phyloP scores from a whole-genome alignment of 2,888 invertebrate species.

The Neocrepidodera transversa region DNA sequence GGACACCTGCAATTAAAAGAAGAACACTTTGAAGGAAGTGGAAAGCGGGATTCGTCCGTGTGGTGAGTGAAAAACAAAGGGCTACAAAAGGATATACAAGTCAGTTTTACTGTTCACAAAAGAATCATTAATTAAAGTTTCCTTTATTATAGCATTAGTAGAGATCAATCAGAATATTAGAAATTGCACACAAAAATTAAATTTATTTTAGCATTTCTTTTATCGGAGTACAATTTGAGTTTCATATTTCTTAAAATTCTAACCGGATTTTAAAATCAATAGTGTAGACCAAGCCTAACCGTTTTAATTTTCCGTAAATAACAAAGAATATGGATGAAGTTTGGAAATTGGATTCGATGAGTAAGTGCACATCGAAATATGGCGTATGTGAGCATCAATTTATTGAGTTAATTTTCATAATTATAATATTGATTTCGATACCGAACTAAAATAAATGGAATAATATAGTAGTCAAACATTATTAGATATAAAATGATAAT shows the following conservation, averaged over 20 bases:
- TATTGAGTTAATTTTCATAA: conserved; percentile 25
- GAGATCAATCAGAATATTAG: too few species aligned
- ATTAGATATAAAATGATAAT: conserved; percentile 2
- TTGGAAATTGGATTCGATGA: neutral
- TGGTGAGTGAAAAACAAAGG: neutral
- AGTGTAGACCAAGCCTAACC: too few species aligned
- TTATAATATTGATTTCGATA: conserved; percentile 21
- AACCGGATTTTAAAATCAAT: too few species aligned
- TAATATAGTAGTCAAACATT: conserved; percentile 7
- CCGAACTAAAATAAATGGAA: conserved; percentile 11
- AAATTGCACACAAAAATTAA: too few species aligned
- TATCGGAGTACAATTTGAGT: too few species aligned
- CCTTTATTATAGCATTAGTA: too few species aligned
- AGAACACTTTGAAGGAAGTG: conserved; percentile 27
- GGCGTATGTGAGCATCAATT: conserved; percentile 6
- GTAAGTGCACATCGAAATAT: neutral
- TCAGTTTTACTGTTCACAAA: neutral
- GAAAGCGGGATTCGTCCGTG: conserved; percentile 8
- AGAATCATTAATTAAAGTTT: neutral
- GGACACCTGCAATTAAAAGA: conserved; percentile 32
- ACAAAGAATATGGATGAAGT: neutral
- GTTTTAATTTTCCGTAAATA: neutral
- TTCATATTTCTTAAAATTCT: too few species aligned
- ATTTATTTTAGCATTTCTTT: too few species aligned
- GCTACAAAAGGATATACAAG: conserved; percentile 6